Evolutionary conservation across 1,140 invertebrate species (phyloP).

Genomic region (Drosophila tani): DNA sequence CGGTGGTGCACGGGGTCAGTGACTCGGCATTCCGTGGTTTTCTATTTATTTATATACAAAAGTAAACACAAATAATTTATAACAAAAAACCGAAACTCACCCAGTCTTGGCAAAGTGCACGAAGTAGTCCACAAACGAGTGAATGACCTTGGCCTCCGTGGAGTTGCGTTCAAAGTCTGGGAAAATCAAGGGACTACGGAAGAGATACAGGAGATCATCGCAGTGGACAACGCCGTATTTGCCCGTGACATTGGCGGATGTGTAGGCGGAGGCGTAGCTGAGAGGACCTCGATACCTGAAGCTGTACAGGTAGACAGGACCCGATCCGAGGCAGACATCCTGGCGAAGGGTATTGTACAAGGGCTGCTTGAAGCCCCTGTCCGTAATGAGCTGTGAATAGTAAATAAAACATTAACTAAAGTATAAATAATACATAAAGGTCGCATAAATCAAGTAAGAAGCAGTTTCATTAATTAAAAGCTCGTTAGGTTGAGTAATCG

Average conservation of each 20-base stretch:
- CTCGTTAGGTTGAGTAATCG: background rate
- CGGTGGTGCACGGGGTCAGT: conserved; percentile 39
- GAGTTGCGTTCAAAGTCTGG: conserved; percentile 67
- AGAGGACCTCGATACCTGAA: conserved; percentile 69
- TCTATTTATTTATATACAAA: conserved; percentile 7
- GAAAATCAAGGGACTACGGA: conserved; percentile 74
- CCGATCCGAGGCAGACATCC: conserved; percentile 38
- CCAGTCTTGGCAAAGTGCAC: conserved; percentile 75
- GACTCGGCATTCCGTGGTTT: conserved; percentile 47
- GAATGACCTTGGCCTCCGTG: conserved; percentile 56
- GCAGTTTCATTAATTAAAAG: background rate
- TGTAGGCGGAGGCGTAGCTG: conserved; percentile 71
- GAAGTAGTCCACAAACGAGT: conserved; percentile 62
- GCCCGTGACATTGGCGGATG: conserved; percentile 36
- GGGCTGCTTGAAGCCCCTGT: conserved; percentile 76
- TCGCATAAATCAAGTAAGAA: background rate
- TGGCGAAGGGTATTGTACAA: conserved; percentile 60
- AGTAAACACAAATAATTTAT: too few relatives aligned
- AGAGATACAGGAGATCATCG: conserved; percentile 81
- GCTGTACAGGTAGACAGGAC: conserved; percentile 70
- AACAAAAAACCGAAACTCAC: conserved; percentile 28
- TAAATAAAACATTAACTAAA: background rate
- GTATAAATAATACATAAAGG: background rate
- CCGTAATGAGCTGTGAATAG: conserved; percentile 63
- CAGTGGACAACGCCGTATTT: conserved; percentile 80